Evolutionary conservation across 2,113 vertebrate species (phyloP).

Genomic region (Pseudorectes ferrugineus): DNA sequence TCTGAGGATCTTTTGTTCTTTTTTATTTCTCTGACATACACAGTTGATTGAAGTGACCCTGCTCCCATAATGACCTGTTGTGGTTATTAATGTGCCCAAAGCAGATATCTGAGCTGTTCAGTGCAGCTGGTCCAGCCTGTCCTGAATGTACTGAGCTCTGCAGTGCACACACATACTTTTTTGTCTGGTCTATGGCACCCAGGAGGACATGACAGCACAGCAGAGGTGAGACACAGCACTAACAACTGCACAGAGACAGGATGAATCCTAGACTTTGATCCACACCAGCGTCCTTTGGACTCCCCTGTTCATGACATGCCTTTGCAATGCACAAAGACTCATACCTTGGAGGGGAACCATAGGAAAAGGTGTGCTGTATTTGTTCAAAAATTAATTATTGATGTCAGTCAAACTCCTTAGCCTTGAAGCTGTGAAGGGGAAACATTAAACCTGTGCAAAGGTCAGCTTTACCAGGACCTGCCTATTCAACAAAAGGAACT

Average conservation of each 20-base stretch:
- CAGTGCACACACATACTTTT: neutral
- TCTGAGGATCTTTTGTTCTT: neutral
- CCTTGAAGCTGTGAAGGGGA: slow-evolving; percentile 24
- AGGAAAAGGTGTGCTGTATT: slow-evolving; percentile 14
- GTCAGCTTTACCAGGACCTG: neutral
- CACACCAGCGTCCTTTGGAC: slow-evolving; percentile 1
- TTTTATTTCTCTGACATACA: neutral
- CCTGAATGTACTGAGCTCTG: neutral
- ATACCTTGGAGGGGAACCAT: neutral
- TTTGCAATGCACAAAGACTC: neutral
- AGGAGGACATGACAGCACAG: neutral
- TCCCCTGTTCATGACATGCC: neutral
- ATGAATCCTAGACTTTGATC: neutral
- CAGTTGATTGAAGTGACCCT: neutral
- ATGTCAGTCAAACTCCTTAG: slow-evolving; percentile 14
- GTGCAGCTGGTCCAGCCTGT: neutral
- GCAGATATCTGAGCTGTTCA: neutral
- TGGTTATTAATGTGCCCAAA: neutral
- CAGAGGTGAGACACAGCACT: neutral
- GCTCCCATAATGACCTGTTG: fast-evolving
- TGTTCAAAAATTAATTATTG: slow-evolving; percentile 53
- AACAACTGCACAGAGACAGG: neutral
- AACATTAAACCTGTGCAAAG: slow-evolving; percentile 23
- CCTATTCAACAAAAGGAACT: slow-evolving; percentile 7
- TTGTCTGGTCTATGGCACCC: neutral